Conservation (phyloP, 2,113 vertebrate species). For the Illadopsis cleaveri region DNA sequence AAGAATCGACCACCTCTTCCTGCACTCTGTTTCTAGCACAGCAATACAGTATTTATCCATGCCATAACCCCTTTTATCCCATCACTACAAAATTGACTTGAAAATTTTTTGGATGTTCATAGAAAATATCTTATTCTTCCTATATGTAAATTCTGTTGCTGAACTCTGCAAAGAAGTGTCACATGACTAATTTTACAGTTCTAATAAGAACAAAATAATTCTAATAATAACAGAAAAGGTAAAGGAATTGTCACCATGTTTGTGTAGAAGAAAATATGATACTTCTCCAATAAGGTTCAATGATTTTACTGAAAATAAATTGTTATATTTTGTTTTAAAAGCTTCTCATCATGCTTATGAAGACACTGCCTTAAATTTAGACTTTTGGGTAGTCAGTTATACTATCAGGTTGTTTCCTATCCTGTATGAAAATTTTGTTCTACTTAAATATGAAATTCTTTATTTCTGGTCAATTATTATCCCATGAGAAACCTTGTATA, state of each 20-base stretch:
- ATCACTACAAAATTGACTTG: background rate
- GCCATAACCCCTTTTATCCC: background rate
- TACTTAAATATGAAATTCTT: background rate
- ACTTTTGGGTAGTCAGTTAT: background rate
- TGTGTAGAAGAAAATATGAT: background rate
- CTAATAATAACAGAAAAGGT: background rate
- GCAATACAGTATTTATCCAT: background rate
- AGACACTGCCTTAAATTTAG: background rate
- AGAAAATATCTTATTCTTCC: background rate
- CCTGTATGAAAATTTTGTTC: background rate
- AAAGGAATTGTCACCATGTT: background rate
- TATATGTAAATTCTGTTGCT: background rate
- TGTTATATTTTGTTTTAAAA: background rate
- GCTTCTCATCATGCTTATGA: background rate
- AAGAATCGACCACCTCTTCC: background rate
- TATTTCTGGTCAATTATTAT: background rate
- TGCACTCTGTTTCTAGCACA: background rate
- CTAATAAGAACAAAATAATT: background rate
- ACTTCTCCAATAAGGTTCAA: background rate
- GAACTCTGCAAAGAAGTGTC: background rate
- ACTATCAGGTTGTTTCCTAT: background rate
- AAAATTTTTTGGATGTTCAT: background rate
- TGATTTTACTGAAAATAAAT: background rate
- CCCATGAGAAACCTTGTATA: background rate
- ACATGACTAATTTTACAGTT: background rate